phyloP scores from a whole-genome alignment of 2,113 vertebrate species.

The Sigmodon hispidus region DNA sequence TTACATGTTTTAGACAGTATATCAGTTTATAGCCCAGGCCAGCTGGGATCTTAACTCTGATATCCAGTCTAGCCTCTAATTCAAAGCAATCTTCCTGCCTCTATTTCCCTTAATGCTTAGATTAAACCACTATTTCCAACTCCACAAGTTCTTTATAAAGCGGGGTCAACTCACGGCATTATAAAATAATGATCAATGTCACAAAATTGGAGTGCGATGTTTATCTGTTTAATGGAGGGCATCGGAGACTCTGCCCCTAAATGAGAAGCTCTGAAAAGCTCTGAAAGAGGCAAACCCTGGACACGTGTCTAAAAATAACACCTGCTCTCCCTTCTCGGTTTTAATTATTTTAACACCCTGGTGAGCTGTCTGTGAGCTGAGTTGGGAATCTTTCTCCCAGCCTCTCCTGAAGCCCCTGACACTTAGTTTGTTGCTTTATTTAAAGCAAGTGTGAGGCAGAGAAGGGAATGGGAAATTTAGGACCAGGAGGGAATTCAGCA shows the following conservation, averaged over 20 bases:
- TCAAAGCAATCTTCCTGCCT: not conserved
- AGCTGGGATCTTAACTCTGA: not conserved
- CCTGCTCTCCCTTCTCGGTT: constrained; percentile 11
- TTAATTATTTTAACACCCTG: constrained; percentile 58
- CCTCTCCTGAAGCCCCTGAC: constrained; percentile 6
- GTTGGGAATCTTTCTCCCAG: not conserved
- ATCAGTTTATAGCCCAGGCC: not conserved
- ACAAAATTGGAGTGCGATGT: not conserved
- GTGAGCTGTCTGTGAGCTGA: constrained; percentile 47
- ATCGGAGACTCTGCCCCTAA: not conserved
- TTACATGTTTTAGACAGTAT: not conserved
- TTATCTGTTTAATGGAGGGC: not conserved
- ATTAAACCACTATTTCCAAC: not conserved
- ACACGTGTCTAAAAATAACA: constrained; percentile 59
- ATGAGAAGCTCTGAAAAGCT: constrained; percentile 52
- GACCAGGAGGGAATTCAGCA: not conserved
- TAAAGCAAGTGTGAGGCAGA: constrained; percentile 34
- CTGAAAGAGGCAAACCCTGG: constrained; percentile 13
- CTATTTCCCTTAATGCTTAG: not conserved
- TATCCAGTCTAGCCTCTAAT: not conserved
- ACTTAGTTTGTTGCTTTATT: constrained; percentile 43
- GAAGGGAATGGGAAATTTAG: not conserved
- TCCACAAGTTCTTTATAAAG: not conserved
- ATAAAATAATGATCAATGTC: not conserved
- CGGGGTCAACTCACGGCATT: not conserved